Conservation (phyloP, 2,888 invertebrate genomes). For the Pyrocoelia pectoralis region DNA sequence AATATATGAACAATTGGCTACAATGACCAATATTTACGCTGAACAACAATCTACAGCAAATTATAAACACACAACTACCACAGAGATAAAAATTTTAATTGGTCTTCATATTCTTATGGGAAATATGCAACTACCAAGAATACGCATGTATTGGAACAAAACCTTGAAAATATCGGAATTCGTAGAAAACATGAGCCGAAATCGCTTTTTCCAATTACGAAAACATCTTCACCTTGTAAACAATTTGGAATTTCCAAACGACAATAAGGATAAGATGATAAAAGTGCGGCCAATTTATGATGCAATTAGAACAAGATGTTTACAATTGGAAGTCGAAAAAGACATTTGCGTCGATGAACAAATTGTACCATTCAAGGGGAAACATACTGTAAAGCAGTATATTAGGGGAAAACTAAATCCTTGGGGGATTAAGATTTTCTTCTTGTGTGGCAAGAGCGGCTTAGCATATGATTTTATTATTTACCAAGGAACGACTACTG, state of each 20-base stretch:
- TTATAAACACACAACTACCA: too few relatives aligned
- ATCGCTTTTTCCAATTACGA: too few relatives aligned
- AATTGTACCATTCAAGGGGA: conserved; percentile 42
- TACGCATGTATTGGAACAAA: too few relatives aligned
- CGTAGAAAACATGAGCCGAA: too few relatives aligned
- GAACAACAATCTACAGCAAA: too few relatives aligned
- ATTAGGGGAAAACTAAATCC: conserved; percentile 39
- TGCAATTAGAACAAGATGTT: neutral
- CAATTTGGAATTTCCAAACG: too few relatives aligned
- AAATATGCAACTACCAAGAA: too few relatives aligned
- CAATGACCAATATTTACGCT: too few relatives aligned
- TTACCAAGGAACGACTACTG: conserved; percentile 42
- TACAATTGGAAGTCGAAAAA: neutral
- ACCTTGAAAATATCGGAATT: too few relatives aligned
- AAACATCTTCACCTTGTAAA: too few relatives aligned
- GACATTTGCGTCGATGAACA: conserved; percentile 28
- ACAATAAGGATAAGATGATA: neutral
- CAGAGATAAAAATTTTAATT: too few relatives aligned
- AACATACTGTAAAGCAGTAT: conserved; percentile 38
- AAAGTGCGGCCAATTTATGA: neutral
- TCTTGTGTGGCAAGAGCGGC: conserved; percentile 44
- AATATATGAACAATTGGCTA: neutral
- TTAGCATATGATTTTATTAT: conserved; percentile 45
- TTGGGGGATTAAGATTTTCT: conserved; percentile 45
- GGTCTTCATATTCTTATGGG: too few relatives aligned